Percentiles rank a stretch among this genome's conserved stretches.
These are phyloP conservation scores for Digitonthophagus gazella DNA, from an alignment of 2,888 invertebrate genomes.

Conservation along the genomic window DNA sequence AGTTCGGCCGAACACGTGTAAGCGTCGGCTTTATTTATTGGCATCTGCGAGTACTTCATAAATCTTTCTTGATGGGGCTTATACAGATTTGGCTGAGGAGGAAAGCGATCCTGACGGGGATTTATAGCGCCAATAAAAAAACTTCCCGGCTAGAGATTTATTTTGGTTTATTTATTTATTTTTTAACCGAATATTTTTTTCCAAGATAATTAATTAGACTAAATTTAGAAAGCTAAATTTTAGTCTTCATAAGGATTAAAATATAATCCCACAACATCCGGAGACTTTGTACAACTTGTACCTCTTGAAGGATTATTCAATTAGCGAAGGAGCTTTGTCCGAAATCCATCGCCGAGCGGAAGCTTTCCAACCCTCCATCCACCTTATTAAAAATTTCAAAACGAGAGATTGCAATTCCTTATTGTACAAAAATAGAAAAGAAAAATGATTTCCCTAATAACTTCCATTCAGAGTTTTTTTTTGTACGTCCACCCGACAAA, in stretches of 20 bases:
- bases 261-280: neutral
- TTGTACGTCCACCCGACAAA: constrained; percentile 5
- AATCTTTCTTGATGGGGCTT: neutral
- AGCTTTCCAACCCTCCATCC: no score
- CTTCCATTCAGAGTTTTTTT: constrained; percentile 9
- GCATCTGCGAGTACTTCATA: neutral
- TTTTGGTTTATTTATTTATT: neutral
- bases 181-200: no score
- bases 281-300: neutral
- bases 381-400: neutral
- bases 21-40: neutral
- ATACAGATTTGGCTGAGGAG: neutral
- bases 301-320: neutral
- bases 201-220: neutral
- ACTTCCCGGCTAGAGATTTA: neutral
- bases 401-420: neutral
- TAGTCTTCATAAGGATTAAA: neutral
- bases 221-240: neutral
- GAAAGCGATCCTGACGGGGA: neutral
- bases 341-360: neutral
- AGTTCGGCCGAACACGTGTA: neutral
- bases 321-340: neutral
- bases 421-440: neutral
- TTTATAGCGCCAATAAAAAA: neutral
- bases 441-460: constrained; percentile 3